Percentiles rank a stretch among this genome's conserved stretches.
phyloP scores from a whole-genome alignment of 2,113 vertebrate genomes.

The Entomyzon cyanotis region DNA sequence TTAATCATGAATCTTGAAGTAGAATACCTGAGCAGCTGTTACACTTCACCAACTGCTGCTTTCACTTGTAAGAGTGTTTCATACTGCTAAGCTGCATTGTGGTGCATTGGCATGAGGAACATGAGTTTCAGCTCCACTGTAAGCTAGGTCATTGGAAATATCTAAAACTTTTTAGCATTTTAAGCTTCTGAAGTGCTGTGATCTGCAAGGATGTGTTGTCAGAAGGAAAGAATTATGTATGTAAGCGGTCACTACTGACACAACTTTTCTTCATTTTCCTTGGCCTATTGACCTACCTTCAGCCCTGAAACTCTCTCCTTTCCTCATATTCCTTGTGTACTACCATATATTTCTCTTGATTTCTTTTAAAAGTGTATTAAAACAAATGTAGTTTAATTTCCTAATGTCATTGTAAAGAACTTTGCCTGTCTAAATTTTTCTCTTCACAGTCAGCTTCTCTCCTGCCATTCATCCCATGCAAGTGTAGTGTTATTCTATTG shows the following conservation, averaged over 20 bases:
- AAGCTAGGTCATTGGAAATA: constrained; percentile 13
- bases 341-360: neutral
- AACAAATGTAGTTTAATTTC: neutral
- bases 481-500: neutral
- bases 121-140: neutral
- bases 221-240: neutral
- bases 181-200: constrained; percentile 17
- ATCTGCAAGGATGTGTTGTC: neutral
- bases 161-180: constrained; percentile 11
- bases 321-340: neutral
- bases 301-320: neutral
- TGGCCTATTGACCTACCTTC: neutral
- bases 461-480: neutral
- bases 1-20: constrained; percentile 63
- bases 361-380: neutral
- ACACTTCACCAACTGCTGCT: constrained; percentile 59
- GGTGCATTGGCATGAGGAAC: neutral
- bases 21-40: constrained; percentile 68
- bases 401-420: neutral
- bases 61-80: constrained; percentile 48
- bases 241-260: neutral
- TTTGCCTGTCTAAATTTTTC: neutral
- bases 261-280: neutral
- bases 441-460: neutral
- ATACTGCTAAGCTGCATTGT: constrained; percentile 18